phyloP scores from a whole-genome alignment of 2,888 invertebrate genomes.

The Lingula anatina region DNA sequence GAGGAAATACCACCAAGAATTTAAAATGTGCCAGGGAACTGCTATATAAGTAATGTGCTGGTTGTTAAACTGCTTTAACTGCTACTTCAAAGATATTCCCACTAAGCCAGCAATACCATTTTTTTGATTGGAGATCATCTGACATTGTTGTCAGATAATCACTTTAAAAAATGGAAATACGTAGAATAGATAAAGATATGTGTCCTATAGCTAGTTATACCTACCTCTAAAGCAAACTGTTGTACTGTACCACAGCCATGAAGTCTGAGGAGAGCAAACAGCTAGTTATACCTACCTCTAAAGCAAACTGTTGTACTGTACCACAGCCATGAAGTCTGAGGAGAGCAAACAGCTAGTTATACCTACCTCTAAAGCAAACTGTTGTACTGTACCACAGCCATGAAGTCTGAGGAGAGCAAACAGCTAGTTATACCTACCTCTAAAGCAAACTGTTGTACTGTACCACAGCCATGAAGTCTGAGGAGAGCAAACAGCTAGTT shows the following conservation, averaged over 20 bases:
- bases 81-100: no score
- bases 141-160: no score
- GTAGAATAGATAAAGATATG: no score
- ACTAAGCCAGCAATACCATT: no score
- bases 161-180: no score
- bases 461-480: constrained; percentile 59
- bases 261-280: constrained; percentile 69
- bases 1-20: no score
- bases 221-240: constrained; percentile 68
- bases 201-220: no score
- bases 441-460: constrained; percentile 70
- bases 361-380: constrained; percentile 67
- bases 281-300: constrained; percentile 63
- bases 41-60: no score
- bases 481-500: constrained; percentile 77
- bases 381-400: constrained; percentile 63
- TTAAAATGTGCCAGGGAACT: no score
- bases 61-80: no score
- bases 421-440: constrained; percentile 62
- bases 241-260: constrained; percentile 63
- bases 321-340: constrained; percentile 62
- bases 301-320: constrained; percentile 66
- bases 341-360: constrained; percentile 71
- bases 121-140: no score
- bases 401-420: constrained; percentile 71